These are phyloP conservation scores for Isaurus tuberculatus DNA, from an alignment of 92 coral and sea anemone genomes.

Conservation along the genomic window DNA sequence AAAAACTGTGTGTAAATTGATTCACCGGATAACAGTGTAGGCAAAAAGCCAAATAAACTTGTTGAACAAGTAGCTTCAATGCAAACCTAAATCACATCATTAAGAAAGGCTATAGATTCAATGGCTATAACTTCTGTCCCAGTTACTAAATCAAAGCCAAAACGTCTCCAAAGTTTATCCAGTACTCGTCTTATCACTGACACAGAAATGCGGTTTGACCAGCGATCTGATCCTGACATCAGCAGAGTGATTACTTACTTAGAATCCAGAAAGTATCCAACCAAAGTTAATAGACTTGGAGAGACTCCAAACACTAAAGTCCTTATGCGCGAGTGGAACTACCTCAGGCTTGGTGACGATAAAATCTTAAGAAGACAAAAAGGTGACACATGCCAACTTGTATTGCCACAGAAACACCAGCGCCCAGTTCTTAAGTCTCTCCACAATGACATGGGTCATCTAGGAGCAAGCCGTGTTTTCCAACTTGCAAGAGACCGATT, in stretches of 20 bases:
- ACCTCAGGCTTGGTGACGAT: conserved; percentile 13
- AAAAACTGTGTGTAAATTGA: too few relatives aligned
- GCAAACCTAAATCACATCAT: too few relatives aligned
- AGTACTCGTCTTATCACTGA: background rate
- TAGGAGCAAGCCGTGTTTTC: conserved; percentile 39
- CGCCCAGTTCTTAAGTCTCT: conserved; percentile 48
- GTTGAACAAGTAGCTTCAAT: too few relatives aligned
- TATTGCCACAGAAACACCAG: conserved; percentile 40
- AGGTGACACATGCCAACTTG: conserved; percentile 39
- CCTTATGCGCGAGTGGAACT: conserved; percentile 44
- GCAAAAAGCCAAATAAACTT: too few relatives aligned
- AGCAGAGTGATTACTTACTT: conserved; percentile 36
- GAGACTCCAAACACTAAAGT: conserved; percentile 37
- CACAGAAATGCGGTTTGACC: background rate
- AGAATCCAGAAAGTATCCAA: conserved; percentile 24
- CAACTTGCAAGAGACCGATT: conserved; percentile 49
- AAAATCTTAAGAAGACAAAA: conserved; percentile 32
- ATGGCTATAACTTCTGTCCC: too few relatives aligned
- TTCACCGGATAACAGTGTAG: too few relatives aligned
- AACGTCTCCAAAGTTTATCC: background rate
- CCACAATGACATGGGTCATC: conserved; percentile 55
- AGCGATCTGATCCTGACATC: conserved; percentile 36
- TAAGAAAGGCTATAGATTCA: too few relatives aligned
- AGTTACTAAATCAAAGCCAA: too few relatives aligned
- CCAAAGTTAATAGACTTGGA: conserved; percentile 35